A percentile compares a stretch with the other conserved stretches of the same genome.
Conservation (phyloP, 2,113 vertebrate genomes). For the Rattus rattus region DNA sequence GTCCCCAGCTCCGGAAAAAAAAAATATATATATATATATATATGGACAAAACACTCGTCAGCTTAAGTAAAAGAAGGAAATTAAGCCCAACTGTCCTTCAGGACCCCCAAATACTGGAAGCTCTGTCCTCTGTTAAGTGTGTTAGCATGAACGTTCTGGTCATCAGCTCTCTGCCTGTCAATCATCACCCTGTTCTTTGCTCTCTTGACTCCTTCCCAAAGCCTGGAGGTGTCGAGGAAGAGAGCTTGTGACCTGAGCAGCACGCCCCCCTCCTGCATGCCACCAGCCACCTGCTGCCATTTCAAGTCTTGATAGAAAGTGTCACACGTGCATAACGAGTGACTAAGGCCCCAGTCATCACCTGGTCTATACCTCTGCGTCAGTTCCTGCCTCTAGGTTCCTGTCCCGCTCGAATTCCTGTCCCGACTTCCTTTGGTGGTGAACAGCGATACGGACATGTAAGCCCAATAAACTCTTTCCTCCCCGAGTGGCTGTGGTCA, state of each 20-base stretch:
- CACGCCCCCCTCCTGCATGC: not conserved
- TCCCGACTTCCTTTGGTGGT: not conserved
- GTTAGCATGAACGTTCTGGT: not conserved
- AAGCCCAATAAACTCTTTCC: not conserved
- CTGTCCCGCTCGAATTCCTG: not conserved
- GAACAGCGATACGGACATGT: not conserved
- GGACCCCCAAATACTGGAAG: rapidly evolving
- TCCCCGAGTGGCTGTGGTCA: not conserved
- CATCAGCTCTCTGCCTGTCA: not conserved
- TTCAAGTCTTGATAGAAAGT: not conserved
- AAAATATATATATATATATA: too few relatives aligned
- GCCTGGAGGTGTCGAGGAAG: not conserved
- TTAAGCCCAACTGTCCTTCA: not conserved
- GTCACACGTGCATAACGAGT: not conserved
- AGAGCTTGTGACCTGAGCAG: not conserved
- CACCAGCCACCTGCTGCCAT: not conserved
- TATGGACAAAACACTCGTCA: not conserved
- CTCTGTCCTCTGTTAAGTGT: not conserved
- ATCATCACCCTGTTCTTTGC: too few relatives aligned
- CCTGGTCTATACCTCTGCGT: not conserved
- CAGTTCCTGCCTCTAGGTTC: not conserved
- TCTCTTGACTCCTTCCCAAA: not conserved
- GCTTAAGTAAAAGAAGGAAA: not conserved
- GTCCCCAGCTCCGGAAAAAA: too few relatives aligned
- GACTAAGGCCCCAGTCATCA: not conserved